A percentile compares a stretch with the other conserved stretches of the same genome.
Evolutionary conservation across 2,888 invertebrate genomes (phyloP).

Genomic region (Sarcophaga carnaria): DNA sequence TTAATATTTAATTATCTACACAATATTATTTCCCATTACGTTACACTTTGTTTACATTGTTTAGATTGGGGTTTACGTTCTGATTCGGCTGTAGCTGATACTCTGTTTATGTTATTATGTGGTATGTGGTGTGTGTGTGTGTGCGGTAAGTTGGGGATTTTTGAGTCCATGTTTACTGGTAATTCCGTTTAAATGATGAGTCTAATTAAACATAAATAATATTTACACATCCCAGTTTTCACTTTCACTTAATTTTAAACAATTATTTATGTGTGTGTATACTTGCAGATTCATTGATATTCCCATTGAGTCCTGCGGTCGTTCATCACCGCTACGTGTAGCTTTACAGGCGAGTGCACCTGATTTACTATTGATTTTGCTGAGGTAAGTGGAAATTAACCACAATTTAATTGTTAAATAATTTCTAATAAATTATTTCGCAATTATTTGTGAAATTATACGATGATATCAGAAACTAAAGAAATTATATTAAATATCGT

Average conservation of each 20-base stretch:
- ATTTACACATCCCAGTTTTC: conserved; percentile 3
- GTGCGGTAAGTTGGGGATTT: background rate
- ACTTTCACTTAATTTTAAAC: conserved; percentile 32
- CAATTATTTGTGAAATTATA: background rate
- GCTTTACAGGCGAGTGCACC: conserved; percentile 89
- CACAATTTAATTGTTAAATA: background rate
- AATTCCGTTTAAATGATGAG: conserved; percentile 10
- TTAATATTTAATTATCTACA: conserved; percentile 34
- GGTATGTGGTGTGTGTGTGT: background rate
- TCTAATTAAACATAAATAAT: conserved; percentile 34
- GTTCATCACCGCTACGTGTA: conserved; percentile 87
- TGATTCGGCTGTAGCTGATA: background rate
- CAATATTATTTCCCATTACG: conserved; percentile 14
- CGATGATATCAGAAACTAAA: background rate
- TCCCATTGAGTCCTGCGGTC: conserved; percentile 91
- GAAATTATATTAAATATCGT: no score
- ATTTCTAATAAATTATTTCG: no score
- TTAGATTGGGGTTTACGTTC: no score
- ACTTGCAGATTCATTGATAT: conserved; percentile 87
- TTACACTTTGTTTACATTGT: background rate
- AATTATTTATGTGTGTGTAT: conserved; percentile 68
- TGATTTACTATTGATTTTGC: conserved; percentile 88
- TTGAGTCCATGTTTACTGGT: background rate
- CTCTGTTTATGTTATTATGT: background rate
- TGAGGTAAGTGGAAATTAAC: conserved; percentile 81